Evolutionary conservation across 64 coral and sea anemone genomes (phyloP).

Genomic region (Pachyseris speciosa): DNA sequence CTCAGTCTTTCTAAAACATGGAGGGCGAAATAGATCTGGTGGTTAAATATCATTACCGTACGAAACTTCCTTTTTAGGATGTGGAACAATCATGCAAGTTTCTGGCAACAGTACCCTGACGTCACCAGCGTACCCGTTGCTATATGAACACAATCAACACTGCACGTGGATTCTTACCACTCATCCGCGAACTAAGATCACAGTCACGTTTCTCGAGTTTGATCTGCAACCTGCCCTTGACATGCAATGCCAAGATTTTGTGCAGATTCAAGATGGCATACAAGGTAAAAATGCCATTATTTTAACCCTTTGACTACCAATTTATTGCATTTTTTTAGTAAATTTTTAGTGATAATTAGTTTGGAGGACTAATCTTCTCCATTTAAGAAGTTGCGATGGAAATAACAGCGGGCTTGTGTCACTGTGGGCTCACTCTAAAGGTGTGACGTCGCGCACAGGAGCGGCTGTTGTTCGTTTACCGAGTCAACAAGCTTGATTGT

Average conservation of each 20-base stretch:
- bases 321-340: no score
- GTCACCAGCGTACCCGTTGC: constrained; percentile 62
- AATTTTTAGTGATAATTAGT: no score
- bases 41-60: neutral
- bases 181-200: constrained; percentile 21
- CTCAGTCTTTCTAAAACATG: no score
- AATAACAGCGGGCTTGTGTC: no score
- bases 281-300: constrained; percentile 37
- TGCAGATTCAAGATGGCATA: constrained; percentile 76
- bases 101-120: neutral
- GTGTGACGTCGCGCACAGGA: no score
- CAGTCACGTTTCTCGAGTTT: constrained; percentile 47
- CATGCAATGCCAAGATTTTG: constrained; percentile 70
- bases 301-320: neutral
- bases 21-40: no score
- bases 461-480: no score
- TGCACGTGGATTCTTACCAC: constrained; percentile 80
- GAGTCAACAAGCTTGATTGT: no score
- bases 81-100: constrained; percentile 74
- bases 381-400: no score
- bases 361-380: no score
- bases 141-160: constrained; percentile 60
- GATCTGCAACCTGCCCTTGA: constrained; percentile 49
- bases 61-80: constrained; percentile 35
- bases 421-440: no score